phyloP scores from a whole-genome alignment of 2,797 vertebrate genomes.

The Phalloptychus januarius region DNA sequence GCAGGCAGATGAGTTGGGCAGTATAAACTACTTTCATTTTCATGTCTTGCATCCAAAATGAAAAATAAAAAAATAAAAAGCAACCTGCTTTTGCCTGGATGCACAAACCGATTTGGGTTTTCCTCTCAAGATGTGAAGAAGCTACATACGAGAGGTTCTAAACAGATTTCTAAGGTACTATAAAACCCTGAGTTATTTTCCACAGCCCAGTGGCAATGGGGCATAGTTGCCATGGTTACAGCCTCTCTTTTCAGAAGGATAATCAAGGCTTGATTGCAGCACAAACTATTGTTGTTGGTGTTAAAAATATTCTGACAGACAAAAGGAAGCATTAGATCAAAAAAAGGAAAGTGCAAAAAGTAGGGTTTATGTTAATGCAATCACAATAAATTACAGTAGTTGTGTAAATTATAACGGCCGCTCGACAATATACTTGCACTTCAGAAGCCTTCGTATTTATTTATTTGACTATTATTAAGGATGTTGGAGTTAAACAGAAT shows the following conservation, averaged over 20 bases:
- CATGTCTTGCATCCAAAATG: background rate
- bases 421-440: background rate
- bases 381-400: slow-evolving; percentile 1
- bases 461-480: background rate
- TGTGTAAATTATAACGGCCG: background rate
- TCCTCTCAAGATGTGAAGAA: slow-evolving; percentile 13
- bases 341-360: slow-evolving; percentile 7
- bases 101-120: slow-evolving; percentile 10
- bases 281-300: slow-evolving; percentile 34
- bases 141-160: slow-evolving; percentile 29
- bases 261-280: slow-evolving; percentile 57
- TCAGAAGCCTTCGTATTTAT: background rate
- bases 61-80: background rate
- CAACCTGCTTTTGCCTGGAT: background rate
- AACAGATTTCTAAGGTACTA: slow-evolving; percentile 47
- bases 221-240: slow-evolving; percentile 65
- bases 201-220: slow-evolving; percentile 31
- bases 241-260: slow-evolving; percentile 29
- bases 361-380: slow-evolving; percentile 19
- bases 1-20: background rate
- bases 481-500: background rate
- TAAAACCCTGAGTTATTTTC: slow-evolving; percentile 41
- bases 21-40: background rate
- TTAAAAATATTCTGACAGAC: slow-evolving; percentile 15
- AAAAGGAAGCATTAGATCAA: slow-evolving; percentile 11